Base-by-base conservation (phyloP, 92 coral and sea anemone genomes). In the Zoanthus sociatus region DNA sequence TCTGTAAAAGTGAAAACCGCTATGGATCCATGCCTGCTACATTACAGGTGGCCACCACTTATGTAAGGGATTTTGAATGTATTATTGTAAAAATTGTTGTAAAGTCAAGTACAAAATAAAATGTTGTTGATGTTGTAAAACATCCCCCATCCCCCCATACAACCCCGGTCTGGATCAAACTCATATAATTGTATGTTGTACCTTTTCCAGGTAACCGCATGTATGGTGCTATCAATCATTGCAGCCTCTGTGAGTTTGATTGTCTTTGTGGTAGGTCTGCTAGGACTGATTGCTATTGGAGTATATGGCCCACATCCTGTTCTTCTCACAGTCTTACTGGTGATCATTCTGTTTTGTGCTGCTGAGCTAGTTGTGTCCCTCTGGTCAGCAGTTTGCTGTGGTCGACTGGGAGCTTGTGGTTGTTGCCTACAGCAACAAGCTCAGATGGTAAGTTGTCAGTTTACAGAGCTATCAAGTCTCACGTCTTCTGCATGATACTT, bases 321-420 rank as follows among this genome's bases (percentile, higher is more conserved):
- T 0, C 10, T 76, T 50, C 0, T 7, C 1, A 17, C 11, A 76
- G 26, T 77, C 0, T 0, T 31, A 6, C 2, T 54, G 14, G 48
- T 77, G 66, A 26, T 20, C 21, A 45, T 77, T 21, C 47, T 77
- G 67, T 77, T 77, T 8, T 3, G 13, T 5, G 21, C 13, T 11
- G 82, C 82, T 0, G 82, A 77, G 66, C 9, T 77, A 20, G 82
- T 54, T 7, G 13, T 77, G 30, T 21, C 82, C 8, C 11, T 77
- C 82, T 77, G 82, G 82, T 15, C 82, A 51, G 48, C 67, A 54
- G 68, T 54, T 53, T 54, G 82, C 61, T 77, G 82, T 30, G 64
- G 67, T 51, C 82, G 47, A 5, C 5, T 56, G 9, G 82, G 82
- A 77, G 82, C 48, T 1, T 77, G 82, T 30, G 82, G 82, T 1